Evolutionary conservation across 2,797 vertebrate species (phyloP).

Genomic region (Petrocephalus sullivani): DNA sequence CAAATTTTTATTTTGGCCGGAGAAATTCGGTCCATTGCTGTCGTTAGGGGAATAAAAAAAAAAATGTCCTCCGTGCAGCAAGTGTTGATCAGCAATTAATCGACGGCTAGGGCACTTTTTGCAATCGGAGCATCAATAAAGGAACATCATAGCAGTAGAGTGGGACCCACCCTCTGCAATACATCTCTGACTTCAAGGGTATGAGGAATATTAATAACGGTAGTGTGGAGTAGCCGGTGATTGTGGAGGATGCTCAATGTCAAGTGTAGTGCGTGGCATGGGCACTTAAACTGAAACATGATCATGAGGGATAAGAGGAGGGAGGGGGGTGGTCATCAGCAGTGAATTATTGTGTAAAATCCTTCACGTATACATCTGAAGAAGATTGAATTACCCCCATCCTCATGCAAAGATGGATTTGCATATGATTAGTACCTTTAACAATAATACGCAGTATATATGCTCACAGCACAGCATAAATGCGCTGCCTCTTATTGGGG

Average conservation of each 20-base stretch:
- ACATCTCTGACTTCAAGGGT: conserved; percentile 56
- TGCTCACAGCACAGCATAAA: neutral
- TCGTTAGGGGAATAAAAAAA: neutral
- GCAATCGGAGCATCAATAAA: neutral
- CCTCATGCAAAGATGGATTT: neutral
- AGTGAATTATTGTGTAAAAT: neutral
- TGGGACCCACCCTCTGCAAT: neutral
- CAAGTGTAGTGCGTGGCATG: conserved; percentile 49
- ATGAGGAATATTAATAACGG: conserved; percentile 39
- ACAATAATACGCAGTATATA: neutral
- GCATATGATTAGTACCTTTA: neutral
- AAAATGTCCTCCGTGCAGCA: conserved; percentile 25
- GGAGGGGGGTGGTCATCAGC: neutral
- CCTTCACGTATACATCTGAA: neutral
- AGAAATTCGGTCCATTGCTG: conserved; percentile 32
- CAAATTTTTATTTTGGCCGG: conserved; percentile 28
- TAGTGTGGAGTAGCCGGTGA: conserved; percentile 37
- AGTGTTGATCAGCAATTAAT: conserved; percentile 57
- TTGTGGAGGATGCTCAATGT: conserved; percentile 64
- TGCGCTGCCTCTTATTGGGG: neutral
- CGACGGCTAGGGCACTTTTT: conserved; percentile 51
- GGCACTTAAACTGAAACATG: conserved; percentile 41
- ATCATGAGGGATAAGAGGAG: conserved; percentile 6
- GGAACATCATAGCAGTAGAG: neutral
- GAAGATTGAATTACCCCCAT: neutral